Conservation (phyloP, 2,113 vertebrate genomes). For the Macaca mulatta region DNA sequence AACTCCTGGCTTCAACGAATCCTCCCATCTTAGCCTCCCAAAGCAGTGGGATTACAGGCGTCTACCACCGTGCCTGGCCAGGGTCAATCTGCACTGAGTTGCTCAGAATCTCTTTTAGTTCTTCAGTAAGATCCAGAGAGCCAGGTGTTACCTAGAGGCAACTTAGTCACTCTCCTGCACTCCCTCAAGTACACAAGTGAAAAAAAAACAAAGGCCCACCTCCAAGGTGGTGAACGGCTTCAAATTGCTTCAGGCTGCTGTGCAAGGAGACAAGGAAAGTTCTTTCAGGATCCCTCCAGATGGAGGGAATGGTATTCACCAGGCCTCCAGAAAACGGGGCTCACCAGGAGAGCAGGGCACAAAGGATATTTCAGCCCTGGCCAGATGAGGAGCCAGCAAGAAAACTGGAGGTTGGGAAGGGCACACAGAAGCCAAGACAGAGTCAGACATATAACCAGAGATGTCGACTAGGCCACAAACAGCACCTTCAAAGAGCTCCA, state of each 20-base stretch:
- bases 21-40: too few species aligned
- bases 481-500: not conserved
- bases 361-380: not conserved
- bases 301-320: too few species aligned
- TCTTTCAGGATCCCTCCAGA: not conserved
- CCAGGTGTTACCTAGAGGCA: too few species aligned
- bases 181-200: not conserved
- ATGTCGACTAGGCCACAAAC: not conserved
- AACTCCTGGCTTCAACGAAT: too few species aligned
- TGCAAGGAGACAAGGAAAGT: not conserved
- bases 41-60: too few species aligned
- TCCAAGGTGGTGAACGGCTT: not conserved
- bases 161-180: not conserved
- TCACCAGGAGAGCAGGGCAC: rapidly evolving
- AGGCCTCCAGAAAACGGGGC: not conserved
- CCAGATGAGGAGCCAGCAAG: not conserved
- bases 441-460: not conserved
- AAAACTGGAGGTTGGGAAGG: not conserved
- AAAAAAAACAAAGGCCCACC: not conserved
- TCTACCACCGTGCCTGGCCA: too few species aligned
- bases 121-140: not conserved
- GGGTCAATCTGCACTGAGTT: not conserved
- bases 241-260: not conserved
- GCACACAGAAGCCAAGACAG: not conserved
- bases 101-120: not conserved